A percentile compares a stretch with the other conserved stretches of the same genome.
phyloP scores from a whole-genome alignment of 2,113 vertebrate genomes.

The Mohoua ochrocephala region DNA sequence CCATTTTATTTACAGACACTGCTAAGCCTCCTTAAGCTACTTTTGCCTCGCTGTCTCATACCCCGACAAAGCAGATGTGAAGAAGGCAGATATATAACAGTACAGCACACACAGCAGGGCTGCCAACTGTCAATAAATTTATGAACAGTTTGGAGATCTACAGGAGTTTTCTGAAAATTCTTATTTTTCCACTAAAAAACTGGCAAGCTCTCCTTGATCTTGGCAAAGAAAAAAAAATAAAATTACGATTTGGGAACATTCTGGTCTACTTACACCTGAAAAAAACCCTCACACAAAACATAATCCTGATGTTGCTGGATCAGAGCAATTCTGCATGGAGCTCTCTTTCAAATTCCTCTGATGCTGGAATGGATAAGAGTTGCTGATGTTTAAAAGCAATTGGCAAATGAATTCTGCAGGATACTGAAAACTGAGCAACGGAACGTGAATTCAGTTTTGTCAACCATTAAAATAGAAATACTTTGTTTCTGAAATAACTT shows the following conservation, averaged over 20 bases:
- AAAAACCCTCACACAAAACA: background rate
- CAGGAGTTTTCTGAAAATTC: slow-evolving; percentile 49
- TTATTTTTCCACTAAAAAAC: slow-evolving; percentile 54
- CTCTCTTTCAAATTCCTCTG: background rate
- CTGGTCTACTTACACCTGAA: slow-evolving; percentile 33
- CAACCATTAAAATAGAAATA: slow-evolving; percentile 25
- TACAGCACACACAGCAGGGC: slow-evolving; percentile 42
- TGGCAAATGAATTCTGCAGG: slow-evolving; percentile 18
- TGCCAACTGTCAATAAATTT: slow-evolving; percentile 55
- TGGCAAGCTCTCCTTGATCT: slow-evolving; percentile 45
- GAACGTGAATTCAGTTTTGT: background rate
- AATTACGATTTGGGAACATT: background rate
- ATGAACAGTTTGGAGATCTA: slow-evolving; percentile 62
- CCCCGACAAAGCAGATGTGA: slow-evolving; percentile 22
- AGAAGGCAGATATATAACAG: slow-evolving; percentile 3
- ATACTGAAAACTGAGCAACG: background rate
- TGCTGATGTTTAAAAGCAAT: slow-evolving; percentile 24
- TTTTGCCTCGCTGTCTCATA: slow-evolving; percentile 7
- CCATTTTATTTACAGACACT: slow-evolving; percentile 34
- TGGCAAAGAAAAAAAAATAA: slow-evolving; percentile 43
- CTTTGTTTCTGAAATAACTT: slow-evolving; percentile 46
- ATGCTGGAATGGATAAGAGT: background rate
- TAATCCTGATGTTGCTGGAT: background rate
- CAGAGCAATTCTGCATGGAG: background rate
- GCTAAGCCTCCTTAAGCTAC: slow-evolving; percentile 43